Evolutionary conservation across 2,113 vertebrate species (phyloP), one percentile per base, ranked within the genome.

Genomic region (Myrmophylax atrothorax): DNA sequence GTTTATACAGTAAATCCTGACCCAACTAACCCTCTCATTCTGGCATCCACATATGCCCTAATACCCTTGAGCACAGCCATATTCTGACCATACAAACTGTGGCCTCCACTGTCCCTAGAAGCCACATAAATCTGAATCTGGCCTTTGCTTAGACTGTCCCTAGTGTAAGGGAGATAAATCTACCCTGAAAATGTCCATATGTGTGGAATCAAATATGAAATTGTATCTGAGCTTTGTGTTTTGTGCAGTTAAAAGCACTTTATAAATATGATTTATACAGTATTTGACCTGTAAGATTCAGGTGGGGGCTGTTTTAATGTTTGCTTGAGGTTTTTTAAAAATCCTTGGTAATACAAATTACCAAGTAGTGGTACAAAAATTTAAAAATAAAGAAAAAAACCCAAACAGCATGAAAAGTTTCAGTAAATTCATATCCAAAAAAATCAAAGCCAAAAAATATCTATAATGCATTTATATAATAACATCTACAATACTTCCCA

Each of bases 371-470:
- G 78, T 68, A 67, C 12, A 74, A 90, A 90, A 92, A 69, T 14
- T 29, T 33, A 3, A 42, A 68, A 84, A 33, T 18, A 19, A 16
- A 46, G 60, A 12, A 35, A 55, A 58, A 38, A 10, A 47, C 6
- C 3, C 24, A 77, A 81, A 59, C 1, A 18, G 28, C 44, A 49
- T 55, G 42, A 89, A 91, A 86, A 95, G 3, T 75, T 76, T 85
- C 44, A 73, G n/a, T 52, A 89, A 93, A 72, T 60, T 91, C 20
- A 49, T 82, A 95, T 60, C 9, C 1, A 69, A 81, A 93, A 42
- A 93, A 80, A 80, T 80, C 31, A 78, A 92, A 92, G 50, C 46
- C 69, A 26, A 79, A 95, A 87, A 68, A 79, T 79, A 83, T 74
- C 69, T 67, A 58, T 73, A 69, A 90, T 82, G 33, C 58, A 73